A percentile compares a stretch with the other conserved stretches of the same genome.
These are phyloP conservation scores for Pampusana beccarii DNA, from an alignment of 2,113 vertebrate species.

Conservation along the genomic window DNA sequence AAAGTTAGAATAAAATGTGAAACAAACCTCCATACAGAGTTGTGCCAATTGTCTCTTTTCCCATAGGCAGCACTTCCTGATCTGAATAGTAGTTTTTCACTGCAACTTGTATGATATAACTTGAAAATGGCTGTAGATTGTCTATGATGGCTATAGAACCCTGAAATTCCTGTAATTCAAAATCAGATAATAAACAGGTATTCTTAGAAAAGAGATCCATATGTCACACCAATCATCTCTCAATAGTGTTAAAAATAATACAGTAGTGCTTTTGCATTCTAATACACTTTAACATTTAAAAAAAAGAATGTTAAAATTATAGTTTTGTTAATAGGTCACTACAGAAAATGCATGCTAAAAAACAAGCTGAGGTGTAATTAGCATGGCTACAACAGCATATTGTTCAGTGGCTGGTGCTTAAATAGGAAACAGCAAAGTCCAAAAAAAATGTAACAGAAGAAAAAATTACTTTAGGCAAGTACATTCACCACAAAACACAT, in stretches of 20 bases:
- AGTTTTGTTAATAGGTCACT: not conserved
- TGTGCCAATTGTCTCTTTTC: constrained; percentile 38
- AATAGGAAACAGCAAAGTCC: not conserved
- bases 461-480: not conserved
- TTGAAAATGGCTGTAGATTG: constrained; percentile 72
- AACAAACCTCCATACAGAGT: constrained; percentile 74
- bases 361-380: not conserved
- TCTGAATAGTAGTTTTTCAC: constrained; percentile 75
- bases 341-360: not conserved
- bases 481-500: not conserved
- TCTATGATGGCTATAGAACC: constrained; percentile 25
- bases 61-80: not conserved
- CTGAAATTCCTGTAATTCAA: constrained; percentile 73
- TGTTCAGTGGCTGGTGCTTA: not conserved
- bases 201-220: not conserved
- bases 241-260: not conserved
- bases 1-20: not conserved
- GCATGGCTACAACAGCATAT: not conserved
- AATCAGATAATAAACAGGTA: not conserved
- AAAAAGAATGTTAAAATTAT: not conserved
- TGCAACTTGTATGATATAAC: constrained; percentile 63
- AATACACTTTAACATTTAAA: not conserved
- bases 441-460: not conserved
- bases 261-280: not conserved
- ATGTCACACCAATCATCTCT: not conserved